Percentiles rank a stretch among this genome's conserved stretches.
Conservation (phyloP, 2,888 invertebrate species). For the Amphiduros pacificus region DNA sequence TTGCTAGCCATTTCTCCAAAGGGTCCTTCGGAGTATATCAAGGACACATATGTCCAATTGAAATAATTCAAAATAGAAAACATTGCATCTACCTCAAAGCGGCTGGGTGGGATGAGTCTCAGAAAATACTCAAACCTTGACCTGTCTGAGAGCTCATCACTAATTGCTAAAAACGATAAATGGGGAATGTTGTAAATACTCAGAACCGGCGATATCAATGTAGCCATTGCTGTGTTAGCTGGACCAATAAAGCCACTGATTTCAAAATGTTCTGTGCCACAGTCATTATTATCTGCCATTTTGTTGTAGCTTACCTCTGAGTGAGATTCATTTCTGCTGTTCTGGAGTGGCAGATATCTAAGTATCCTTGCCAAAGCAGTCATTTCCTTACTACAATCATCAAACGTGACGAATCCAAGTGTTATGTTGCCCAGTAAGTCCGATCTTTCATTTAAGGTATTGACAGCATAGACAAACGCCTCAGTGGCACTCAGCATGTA, state of each 20-base stretch:
- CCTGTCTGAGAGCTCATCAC: conserved; percentile 43
- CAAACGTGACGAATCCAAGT: too few relatives aligned
- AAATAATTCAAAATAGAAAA: background rate
- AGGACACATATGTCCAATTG: conserved; percentile 8
- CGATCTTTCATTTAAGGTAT: too few relatives aligned
- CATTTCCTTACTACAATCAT: too few relatives aligned
- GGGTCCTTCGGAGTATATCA: conserved; percentile 8
- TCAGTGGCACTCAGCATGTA: too few relatives aligned
- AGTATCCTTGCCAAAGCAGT: too few relatives aligned
- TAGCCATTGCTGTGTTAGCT: conserved; percentile 5
- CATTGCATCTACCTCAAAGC: conserved; percentile 26
- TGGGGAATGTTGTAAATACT: conserved; percentile 65
- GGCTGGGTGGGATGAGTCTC: conserved; percentile 43
- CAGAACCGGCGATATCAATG: conserved; percentile 19
- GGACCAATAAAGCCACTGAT: conserved; percentile 23
- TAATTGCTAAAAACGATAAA: conserved; percentile 45
- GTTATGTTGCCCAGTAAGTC: too few relatives aligned
- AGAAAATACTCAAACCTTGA: conserved; percentile 39
- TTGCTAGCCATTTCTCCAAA: conserved; percentile 9
- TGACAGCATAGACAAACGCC: too few relatives aligned
- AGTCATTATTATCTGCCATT: too few relatives aligned
- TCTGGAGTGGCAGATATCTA: too few relatives aligned
- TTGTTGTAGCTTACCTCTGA: too few relatives aligned
- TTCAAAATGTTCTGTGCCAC: too few relatives aligned
- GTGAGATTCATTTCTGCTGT: too few relatives aligned